A percentile compares a stretch with the other conserved stretches of the same genome.
Evolutionary conservation across 2,888 invertebrate genomes (phyloP).

Genomic region (Dione juno): DNA sequence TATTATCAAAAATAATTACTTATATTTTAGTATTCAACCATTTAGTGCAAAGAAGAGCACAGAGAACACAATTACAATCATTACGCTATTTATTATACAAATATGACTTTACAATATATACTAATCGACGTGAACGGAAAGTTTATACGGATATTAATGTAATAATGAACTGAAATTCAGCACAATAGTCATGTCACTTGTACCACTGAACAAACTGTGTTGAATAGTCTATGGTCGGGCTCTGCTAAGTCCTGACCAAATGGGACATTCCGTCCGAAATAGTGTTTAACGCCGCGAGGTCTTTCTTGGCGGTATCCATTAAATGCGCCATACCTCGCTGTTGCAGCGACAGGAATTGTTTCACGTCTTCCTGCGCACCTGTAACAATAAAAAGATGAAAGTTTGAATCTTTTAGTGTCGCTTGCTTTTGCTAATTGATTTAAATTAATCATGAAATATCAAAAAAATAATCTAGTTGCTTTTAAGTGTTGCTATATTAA

Average conservation of each 20-base stretch:
- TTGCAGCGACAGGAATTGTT: conserved; percentile 92
- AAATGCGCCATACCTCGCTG: conserved; percentile 95
- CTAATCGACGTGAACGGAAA: not conserved
- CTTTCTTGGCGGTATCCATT: conserved; percentile 91
- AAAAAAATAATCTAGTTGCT: too few relatives aligned
- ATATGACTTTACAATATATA: conserved; percentile 7
- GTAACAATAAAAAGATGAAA: conserved; percentile 35
- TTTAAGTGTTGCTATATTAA: too few relatives aligned
- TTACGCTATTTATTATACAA: conserved; percentile 16
- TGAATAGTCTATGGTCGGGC: conserved; percentile 25
- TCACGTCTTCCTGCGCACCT: conserved; percentile 87
- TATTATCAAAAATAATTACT: conserved; percentile 28
- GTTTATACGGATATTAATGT: conserved; percentile 4
- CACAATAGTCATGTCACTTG: conserved; percentile 20
- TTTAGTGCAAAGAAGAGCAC: not conserved
- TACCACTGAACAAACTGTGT: conserved; percentile 36
- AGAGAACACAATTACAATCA: conserved; percentile 4
- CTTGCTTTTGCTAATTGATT: too few relatives aligned
- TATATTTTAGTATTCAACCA: conserved; percentile 5
- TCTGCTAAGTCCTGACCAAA: conserved; percentile 68
- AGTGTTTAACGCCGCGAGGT: conserved; percentile 89
- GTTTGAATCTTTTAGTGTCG: too few relatives aligned
- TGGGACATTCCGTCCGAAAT: conserved; percentile 91
- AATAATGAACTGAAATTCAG: not conserved
- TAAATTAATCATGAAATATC: too few relatives aligned